Conservation (phyloP, 2,113 vertebrate genomes). For the Nibea coibor region DNA sequence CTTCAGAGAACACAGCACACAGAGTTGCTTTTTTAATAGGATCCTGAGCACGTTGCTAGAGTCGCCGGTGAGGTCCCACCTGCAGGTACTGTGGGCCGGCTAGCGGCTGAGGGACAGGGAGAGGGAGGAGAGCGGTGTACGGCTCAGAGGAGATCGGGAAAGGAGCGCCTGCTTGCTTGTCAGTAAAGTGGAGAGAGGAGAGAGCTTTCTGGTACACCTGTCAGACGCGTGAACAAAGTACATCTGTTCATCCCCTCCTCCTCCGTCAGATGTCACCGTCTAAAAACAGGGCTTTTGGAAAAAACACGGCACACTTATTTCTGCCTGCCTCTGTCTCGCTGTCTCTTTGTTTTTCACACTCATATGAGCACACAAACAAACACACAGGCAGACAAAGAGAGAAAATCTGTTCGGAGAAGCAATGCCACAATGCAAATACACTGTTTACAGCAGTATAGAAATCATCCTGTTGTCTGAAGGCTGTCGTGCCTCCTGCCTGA, state of each 20-base stretch:
- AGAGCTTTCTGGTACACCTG: conserved; percentile 69
- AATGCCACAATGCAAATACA: conserved; percentile 10
- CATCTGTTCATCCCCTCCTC: conserved; percentile 72
- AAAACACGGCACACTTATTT: conserved; percentile 40
- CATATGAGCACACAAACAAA: not conserved
- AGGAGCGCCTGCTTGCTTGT: conserved; percentile 26
- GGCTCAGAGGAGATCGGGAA: conserved; percentile 46
- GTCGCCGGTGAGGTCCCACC: conserved; percentile 58
- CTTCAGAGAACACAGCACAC: conserved; percentile 64
- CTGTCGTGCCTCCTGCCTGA: not conserved
- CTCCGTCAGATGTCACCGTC: conserved; percentile 51
- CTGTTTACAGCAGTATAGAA: not conserved
- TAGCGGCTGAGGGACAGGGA: conserved; percentile 35
- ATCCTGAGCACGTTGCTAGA: conserved; percentile 52
- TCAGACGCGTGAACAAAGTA: conserved; percentile 72
- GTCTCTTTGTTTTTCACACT: conserved; percentile 35
- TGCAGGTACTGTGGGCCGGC: conserved; percentile 30
- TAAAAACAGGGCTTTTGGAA: conserved; percentile 37
- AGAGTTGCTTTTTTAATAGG: conserved; percentile 58
- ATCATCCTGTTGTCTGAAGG: not conserved
- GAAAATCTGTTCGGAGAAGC: conserved; percentile 4
- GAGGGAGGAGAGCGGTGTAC: conserved; percentile 20
- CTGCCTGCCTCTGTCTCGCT: conserved; percentile 31
- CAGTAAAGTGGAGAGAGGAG: conserved; percentile 53
- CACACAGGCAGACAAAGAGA: not conserved